Conservation (phyloP, 2,888 invertebrate genomes). For the Anodontia alba region DNA sequence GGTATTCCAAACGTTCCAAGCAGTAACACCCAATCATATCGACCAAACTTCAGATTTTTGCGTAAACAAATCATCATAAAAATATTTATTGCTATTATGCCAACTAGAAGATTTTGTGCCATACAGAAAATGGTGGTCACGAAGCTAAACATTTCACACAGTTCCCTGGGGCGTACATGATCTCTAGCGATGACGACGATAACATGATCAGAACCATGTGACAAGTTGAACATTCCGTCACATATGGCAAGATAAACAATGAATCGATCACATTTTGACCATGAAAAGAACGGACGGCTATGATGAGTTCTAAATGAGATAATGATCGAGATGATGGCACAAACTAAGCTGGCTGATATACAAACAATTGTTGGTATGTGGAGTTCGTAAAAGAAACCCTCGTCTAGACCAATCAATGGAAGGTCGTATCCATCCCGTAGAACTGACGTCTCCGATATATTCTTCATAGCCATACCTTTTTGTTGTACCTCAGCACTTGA, state of each 20-base stretch:
- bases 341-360: not conserved
- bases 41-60: not conserved
- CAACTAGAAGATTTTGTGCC: not conserved
- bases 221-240: not conserved
- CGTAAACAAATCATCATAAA: not conserved
- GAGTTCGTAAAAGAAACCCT: not conserved
- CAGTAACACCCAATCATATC: not conserved
- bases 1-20: too few species aligned
- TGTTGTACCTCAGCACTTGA: too few species aligned
- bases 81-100: not conserved
- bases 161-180: not conserved
- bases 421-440: not conserved
- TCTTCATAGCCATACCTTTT: too few species aligned
- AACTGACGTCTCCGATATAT: not conserved
- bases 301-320: not conserved
- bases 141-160: not conserved
- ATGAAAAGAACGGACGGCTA: not conserved
- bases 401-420: not conserved
- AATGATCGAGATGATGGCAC: not conserved
- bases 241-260: not conserved
- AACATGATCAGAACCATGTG: not conserved
- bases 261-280: not conserved
- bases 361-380: not conserved
- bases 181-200: not conserved
- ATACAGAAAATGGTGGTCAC: not conserved